Base-by-base conservation (phyloP, 2,113 vertebrate species). In the Tympanuchus pallidicinctus region DNA sequence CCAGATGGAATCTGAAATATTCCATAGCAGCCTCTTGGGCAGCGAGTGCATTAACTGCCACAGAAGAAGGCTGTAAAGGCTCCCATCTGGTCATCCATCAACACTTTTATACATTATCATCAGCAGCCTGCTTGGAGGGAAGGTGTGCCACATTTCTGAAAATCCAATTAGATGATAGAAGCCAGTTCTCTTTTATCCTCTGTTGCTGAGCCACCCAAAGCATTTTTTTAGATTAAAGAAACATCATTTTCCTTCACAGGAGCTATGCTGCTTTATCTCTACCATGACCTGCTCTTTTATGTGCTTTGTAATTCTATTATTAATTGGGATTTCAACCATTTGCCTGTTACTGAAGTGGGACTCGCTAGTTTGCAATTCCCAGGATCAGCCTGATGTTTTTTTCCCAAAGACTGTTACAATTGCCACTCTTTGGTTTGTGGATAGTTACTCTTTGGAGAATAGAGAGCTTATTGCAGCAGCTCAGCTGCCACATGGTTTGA, bases 161-260 rank as follows among this genome's bases (percentile, higher is more conserved):
- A 96, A 96, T 96, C 95, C 96, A 96, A 94, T 95, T 96, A 96
- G 96, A 95, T 93, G 92, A 96, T 89, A 96, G 96, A 91, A 96
- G 95, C 81, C 95, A 95, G 95, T 94, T 95, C 94, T 96, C 94
- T 96, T 96, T 96, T 90, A 96, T 96, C 89, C 92, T 84, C 90
- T 89, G 92, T 94, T 94, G 92, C 92, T 87, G 92, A 95, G 86
- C 91, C 45, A 84, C 95, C 96, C 95, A 93, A 93, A 94, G 95
- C 86, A 36, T 84, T 95, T 94, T 81, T 96, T 96, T 84, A 95
- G 95, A 96, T 96, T 96, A 96, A 96, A 96, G 91, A 94, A 96
- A 95, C 94, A 96, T 93, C 54, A 93, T 87, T 96, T 96, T 93
- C 92, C 89, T 93, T 95, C 92, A 92, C 1, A 85, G 86, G 54